Evolutionary conservation across 2,113 vertebrate genomes (phyloP), one percentile per base, ranked within the genome.

Genomic region (Actenoides lindsayi): DNA sequence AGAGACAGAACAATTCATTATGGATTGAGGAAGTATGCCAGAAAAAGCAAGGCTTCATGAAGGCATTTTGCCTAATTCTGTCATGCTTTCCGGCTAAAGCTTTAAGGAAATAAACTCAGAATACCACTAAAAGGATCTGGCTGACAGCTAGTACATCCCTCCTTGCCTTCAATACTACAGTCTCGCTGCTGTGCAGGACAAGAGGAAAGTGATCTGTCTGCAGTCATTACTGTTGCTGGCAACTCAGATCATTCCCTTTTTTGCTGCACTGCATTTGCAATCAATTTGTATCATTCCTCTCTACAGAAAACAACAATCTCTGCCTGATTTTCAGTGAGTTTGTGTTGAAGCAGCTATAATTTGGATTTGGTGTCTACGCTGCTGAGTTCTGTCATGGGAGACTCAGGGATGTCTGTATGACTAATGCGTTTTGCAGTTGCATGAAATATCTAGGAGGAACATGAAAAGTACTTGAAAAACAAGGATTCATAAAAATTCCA

Each of bases 11-110:
- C 65, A 89, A 84, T 87, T 91, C 73, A 84, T 93, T 84, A 92
- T 41, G 91, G 92, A 79, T n/a, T 28, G 62, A 84, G 73, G 81
- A 96, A 91, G 42, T 20, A 16, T 33, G 96, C 95, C 94, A 96
- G 76, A 78, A 96, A 97, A 95, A 97, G 95, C 96, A 96, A 86
- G 44, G 56, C 59, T 91, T 81, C 0, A 0, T 48, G 57, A 84
- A 94, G 92, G 92, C 95, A 73, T 78, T 96, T 90, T 95, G 94
- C 94, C 80, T 87, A 21, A 57, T 95, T 90, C 83, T 89, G 76
- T 94, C 85, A 87, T 3, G 60, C 81, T 95, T 92, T 95, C 83
- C 6, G 0, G 73, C 35, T 69, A 53, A 87, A 89, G 80, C 60
- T 90, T 85, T 81, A 92, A 96, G 92, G 90, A 94, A 86, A 93